Percentiles rank a stretch among this genome's conserved stretches.
Conservation (phyloP, 92 coral and sea anemone species). For the Siderastrea siderea region DNA sequence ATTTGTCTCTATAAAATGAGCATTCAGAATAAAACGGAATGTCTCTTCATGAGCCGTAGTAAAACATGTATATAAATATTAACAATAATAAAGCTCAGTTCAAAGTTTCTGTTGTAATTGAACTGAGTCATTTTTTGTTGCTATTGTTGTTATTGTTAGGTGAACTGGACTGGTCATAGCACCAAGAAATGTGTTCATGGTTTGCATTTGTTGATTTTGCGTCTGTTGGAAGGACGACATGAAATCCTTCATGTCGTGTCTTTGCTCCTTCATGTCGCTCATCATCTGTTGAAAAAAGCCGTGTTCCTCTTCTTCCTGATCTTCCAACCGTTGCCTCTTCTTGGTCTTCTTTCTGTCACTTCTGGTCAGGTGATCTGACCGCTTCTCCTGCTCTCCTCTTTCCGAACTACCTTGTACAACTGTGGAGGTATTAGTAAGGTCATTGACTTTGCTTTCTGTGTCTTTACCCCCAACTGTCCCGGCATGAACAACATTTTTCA, state of each 20-base stretch:
- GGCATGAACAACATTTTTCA: constrained; percentile 4
- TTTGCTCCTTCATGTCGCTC: constrained; percentile 41
- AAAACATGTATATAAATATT: too few species aligned
- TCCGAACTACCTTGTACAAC: constrained; percentile 4
- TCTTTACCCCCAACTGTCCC: constrained; percentile 8
- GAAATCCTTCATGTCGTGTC: constrained; percentile 40
- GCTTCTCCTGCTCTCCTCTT: constrained; percentile 13
- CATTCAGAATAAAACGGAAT: too few species aligned
- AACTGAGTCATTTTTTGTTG: too few species aligned
- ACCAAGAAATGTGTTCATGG: too few species aligned
- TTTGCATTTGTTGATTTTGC: too few species aligned
- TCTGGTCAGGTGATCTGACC: constrained; percentile 1
- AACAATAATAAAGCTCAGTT: too few species aligned
- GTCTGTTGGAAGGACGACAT: constrained; percentile 20
- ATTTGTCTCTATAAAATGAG: too few species aligned
- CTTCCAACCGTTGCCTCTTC: constrained; percentile 14
- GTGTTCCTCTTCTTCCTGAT: constrained; percentile 12
- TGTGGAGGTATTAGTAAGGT: neutral
- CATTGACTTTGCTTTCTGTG: neutral
- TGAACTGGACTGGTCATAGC: too few species aligned
- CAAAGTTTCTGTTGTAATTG: too few species aligned
- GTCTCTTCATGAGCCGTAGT: too few species aligned
- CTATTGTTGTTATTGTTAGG: neutral
- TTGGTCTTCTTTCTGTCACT: constrained; percentile 11
- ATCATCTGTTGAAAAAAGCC: constrained; percentile 11